phyloP scores from a whole-genome alignment of 2,888 invertebrate genomes.

The Panorpa germanica region DNA sequence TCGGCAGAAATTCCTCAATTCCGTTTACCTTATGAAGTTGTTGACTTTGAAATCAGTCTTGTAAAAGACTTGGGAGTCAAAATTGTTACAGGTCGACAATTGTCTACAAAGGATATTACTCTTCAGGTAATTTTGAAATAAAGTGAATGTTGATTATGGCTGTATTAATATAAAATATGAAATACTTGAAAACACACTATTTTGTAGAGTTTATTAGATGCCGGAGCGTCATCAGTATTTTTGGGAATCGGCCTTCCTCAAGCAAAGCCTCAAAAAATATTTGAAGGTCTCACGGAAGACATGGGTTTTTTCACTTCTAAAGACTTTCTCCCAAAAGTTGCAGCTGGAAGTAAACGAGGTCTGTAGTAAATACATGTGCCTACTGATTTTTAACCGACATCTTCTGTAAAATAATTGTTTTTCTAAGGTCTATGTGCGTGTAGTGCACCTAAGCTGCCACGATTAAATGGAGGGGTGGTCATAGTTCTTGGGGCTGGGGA shows the following conservation, averaged over 20 bases:
- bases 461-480: constrained; percentile 59
- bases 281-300: constrained; percentile 47
- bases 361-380: constrained; percentile 13
- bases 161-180: background rate
- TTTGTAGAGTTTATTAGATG: constrained; percentile 39
- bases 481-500: constrained; percentile 95
- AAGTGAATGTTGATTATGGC: background rate
- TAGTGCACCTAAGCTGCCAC: constrained; percentile 46
- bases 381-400: constrained; percentile 4
- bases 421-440: constrained; percentile 58
- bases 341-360: constrained; percentile 78
- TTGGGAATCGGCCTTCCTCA: constrained; percentile 81
- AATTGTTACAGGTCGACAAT: constrained; percentile 50
- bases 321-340: constrained; percentile 73
- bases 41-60: constrained; percentile 81
- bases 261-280: constrained; percentile 63
- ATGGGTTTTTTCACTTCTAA: constrained; percentile 95
- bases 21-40: constrained; percentile 79
- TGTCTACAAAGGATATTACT: constrained; percentile 56
- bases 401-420: constrained; percentile 1
- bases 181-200: background rate
- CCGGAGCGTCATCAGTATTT: constrained; percentile 63
- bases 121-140: constrained; percentile 30
- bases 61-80: constrained; percentile 87
- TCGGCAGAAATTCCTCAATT: constrained; percentile 95